Evolutionary conservation across 2,113 vertebrate genomes (phyloP).

Genomic region (Phylloscopus trochilus): DNA sequence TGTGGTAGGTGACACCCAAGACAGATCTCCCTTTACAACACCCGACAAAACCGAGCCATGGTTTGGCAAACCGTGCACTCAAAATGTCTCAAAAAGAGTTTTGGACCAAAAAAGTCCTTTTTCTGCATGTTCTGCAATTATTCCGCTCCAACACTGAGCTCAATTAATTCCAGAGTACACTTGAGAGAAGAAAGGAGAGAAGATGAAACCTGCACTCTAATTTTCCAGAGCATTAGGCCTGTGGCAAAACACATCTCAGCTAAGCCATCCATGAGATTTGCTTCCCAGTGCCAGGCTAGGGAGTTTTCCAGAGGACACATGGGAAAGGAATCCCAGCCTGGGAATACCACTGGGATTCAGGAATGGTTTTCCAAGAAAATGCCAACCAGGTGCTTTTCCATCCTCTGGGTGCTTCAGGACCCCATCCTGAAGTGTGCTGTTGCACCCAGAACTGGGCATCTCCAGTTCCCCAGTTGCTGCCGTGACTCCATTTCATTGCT

Average conservation of each 20-base stretch:
- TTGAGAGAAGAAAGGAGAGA: background rate
- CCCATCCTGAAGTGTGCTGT: background rate
- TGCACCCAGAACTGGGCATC: background rate
- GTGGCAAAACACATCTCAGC: background rate
- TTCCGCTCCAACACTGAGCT: background rate
- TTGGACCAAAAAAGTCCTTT: background rate
- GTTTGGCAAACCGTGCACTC: background rate
- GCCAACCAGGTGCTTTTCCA: background rate
- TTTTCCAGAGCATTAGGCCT: background rate
- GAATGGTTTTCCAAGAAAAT: background rate
- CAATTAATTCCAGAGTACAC: background rate
- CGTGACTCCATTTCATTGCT: background rate
- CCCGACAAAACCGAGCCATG: background rate
- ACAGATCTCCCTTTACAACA: background rate
- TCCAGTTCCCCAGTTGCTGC: rapidly evolving
- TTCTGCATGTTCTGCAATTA: background rate
- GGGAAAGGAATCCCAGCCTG: background rate
- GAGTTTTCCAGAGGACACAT: background rate
- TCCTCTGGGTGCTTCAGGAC: background rate
- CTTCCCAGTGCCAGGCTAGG: background rate
- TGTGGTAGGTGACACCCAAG: background rate
- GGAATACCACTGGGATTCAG: background rate
- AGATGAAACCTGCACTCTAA: background rate
- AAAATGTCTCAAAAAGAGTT: background rate
- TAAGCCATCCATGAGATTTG: background rate